Conservation (phyloP, 1,140 invertebrate species). For the Neotoxoptera formosana region DNA sequence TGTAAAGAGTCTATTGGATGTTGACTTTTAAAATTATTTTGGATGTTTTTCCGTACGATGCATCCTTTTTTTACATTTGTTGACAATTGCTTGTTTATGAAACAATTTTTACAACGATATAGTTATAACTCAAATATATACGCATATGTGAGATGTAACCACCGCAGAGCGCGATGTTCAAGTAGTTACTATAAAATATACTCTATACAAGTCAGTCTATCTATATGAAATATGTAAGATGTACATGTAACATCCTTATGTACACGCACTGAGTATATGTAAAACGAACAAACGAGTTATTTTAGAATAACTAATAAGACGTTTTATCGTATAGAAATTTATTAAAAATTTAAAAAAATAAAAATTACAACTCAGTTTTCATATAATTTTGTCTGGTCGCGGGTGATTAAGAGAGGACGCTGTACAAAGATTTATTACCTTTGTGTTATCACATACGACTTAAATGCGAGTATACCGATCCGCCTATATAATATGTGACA, state of each 20-base stretch:
- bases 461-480: neutral
- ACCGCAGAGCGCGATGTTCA: neutral
- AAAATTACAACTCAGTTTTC: neutral
- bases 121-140: neutral
- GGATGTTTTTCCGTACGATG: neutral
- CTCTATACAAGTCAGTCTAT: neutral
- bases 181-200: neutral
- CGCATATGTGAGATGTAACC: neutral
- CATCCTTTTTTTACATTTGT: neutral
- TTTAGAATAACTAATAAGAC: neutral
- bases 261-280: neutral
- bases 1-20: neutral
- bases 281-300: constrained; percentile 18
- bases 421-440: neutral
- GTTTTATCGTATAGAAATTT: neutral
- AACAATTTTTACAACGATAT: neutral
- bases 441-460: neutral
- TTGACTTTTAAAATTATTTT: neutral
- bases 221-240: neutral
- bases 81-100: neutral
- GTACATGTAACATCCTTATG: neutral
- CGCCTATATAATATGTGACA: neutral
- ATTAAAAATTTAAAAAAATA: neutral
- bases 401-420: neutral
- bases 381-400: neutral